Percentiles rank a stretch among this genome's conserved stretches.
These are phyloP conservation scores for Noctua comes DNA, from an alignment of 2,888 invertebrate species.

Conservation along the genomic window DNA sequence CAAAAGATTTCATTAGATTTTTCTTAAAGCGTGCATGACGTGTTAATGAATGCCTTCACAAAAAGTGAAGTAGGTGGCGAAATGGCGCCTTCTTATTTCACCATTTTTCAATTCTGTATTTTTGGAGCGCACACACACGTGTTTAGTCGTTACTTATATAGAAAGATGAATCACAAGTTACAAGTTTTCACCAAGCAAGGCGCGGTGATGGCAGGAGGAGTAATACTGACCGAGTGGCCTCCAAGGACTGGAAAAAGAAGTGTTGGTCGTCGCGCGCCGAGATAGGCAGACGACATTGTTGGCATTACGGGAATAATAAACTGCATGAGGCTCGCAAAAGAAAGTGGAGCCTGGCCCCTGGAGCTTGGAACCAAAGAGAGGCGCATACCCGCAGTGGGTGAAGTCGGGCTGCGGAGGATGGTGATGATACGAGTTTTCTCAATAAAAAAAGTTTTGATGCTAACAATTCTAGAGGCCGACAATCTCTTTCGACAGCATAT, in stretches of 20 bases:
- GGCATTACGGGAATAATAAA: too few relatives aligned
- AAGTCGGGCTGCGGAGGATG: too few relatives aligned
- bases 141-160: background rate
- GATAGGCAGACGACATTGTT: too few relatives aligned
- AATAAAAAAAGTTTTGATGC: background rate
- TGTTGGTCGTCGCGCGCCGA: too few relatives aligned
- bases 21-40: background rate
- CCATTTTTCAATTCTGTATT: background rate
- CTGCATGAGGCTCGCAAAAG: too few relatives aligned
- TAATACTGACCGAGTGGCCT: too few relatives aligned
- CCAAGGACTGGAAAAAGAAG: too few relatives aligned
- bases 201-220: too few relatives aligned
- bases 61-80: slow-evolving; percentile 15
- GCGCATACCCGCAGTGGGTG: too few relatives aligned
- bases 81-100: background rate
- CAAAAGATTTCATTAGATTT: slow-evolving; percentile 7
- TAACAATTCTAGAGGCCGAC: background rate
- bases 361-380: too few relatives aligned
- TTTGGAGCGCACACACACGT: background rate
- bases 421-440: background rate
- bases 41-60: slow-evolving; percentile 29
- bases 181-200: background rate
- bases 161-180: background rate
- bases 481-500: background rate
- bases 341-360: too few relatives aligned